These are phyloP conservation scores for Microctonus aethiopoides DNA, from an alignment of 2,888 invertebrate genomes.

Conservation along the genomic window DNA sequence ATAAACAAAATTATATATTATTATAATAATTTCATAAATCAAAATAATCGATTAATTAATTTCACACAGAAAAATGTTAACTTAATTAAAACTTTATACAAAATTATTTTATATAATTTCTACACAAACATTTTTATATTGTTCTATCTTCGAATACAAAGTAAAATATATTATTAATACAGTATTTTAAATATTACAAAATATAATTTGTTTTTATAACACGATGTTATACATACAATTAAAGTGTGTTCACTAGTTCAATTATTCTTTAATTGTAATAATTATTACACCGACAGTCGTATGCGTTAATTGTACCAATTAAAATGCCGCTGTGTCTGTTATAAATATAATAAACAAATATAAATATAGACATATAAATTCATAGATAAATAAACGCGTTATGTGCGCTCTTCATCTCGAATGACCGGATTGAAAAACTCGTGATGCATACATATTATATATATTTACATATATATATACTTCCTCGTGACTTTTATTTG, in stretches of 20 bases:
- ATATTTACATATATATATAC: neutral
- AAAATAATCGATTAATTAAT: too few relatives aligned
- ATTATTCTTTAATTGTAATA: slow-evolving; percentile 16
- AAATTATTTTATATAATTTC: too few relatives aligned
- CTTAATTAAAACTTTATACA: too few relatives aligned
- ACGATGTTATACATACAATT: neutral
- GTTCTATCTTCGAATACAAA: too few relatives aligned
- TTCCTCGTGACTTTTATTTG: slow-evolving; percentile 6
- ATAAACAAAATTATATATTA: too few relatives aligned
- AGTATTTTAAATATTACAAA: too few relatives aligned
- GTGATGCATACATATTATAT: neutral
- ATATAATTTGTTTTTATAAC: too few relatives aligned
- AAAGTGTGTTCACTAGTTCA: neutral
- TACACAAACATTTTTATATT: too few relatives aligned
- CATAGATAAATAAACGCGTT: neutral
- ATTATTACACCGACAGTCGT: slow-evolving; percentile 1
- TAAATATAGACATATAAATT: neutral
- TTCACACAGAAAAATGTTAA: too few relatives aligned
- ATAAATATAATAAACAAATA: neutral
- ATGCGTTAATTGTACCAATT: slow-evolving; percentile 16
- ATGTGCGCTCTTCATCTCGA: neutral
- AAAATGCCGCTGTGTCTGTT: neutral
- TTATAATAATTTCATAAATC: too few relatives aligned
- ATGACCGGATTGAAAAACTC: slow-evolving; percentile 4
- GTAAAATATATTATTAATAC: too few relatives aligned